Evolutionary conservation across 1,140 invertebrate species (phyloP), one percentile per base, ranked within the genome.

Genomic region (Ctenoplectra terminalis): DNA sequence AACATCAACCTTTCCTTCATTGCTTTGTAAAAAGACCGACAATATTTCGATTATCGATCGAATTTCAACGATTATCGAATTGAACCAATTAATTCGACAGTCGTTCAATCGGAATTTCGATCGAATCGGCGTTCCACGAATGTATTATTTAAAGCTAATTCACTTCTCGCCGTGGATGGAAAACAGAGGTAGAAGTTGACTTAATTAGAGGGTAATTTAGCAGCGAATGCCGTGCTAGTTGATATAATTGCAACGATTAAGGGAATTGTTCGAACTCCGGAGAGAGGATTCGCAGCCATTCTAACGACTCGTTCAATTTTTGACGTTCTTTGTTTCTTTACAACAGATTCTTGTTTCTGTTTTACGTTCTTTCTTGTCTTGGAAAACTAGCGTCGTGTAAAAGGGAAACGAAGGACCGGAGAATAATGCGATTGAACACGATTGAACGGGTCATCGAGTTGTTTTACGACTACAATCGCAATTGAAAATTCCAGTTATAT

Each of bases 171-270:
- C 13, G 66, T n/a, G 43, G 52, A 31, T 40, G 74, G 67, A 43
- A 43, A 48, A 63, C 61, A 71, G 48, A 34, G 61, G 31, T 70
- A 70, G 61, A 86, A 85, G 72, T 72, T 86, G 78, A 86, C 82
- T 85, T 82, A 85, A 86, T 85, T 86, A 84, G 52, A 67, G 61
- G 29, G 67, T 75, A 82, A 85, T 86, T 82, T 76, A 85, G 54
- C 81, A 64, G 43, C 64, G 80, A 69, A 76, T 73, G 78, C 52
- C 78, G 60, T 37, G 64, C 64, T 60, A 74, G 56, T 48, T 77
- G 64, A 86, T 86, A 61, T 77, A 84, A 86, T 84, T 82, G 31
- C 61, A 48, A 74, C 73, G 63, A 85, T 86, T 82, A 85, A 85
- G 73, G 64, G 73, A 77, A 71, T 85, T 82, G 56, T 77, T 52